A percentile compares a stretch with the other conserved stretches of the same genome.
These are phyloP conservation scores for Onychostoma macrolepis DNA, from an alignment of 2,113 vertebrate genomes.

Conservation along the genomic window DNA sequence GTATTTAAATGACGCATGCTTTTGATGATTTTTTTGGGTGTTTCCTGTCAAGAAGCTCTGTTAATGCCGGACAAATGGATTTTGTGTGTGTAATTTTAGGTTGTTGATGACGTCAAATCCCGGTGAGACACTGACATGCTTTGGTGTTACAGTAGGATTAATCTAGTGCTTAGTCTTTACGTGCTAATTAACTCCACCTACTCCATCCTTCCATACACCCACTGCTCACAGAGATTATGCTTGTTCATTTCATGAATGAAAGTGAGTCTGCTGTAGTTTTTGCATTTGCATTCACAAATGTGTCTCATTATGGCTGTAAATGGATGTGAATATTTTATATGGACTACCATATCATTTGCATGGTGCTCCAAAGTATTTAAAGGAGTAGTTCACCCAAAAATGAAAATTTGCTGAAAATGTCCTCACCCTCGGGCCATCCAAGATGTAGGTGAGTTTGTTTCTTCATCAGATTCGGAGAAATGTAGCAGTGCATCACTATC, in stretches of 20 bases:
- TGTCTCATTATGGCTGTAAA: background rate
- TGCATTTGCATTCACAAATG: background rate
- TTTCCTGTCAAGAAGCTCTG: background rate
- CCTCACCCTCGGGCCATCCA: too few species aligned
- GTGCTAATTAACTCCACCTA: conserved; percentile 42
- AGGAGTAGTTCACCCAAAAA: too few species aligned
- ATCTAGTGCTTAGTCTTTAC: conserved; percentile 57
- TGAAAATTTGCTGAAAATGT: too few species aligned
- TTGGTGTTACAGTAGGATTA: conserved; percentile 52
- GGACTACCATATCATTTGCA: background rate
- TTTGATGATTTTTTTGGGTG: background rate
- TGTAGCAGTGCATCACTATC: background rate
- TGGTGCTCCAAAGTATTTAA: background rate
- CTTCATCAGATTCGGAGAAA: background rate
- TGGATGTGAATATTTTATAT: background rate
- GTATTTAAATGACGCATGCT: background rate
- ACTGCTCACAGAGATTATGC: conserved; percentile 54
- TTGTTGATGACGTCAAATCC: conserved; percentile 37
- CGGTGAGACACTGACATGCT: conserved; percentile 38
- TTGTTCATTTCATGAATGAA: background rate
- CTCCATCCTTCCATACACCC: conserved; percentile 37
- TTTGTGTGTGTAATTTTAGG: conserved; percentile 34
- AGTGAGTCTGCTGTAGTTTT: background rate
- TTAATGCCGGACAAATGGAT: background rate
- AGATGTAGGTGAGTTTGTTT: too few species aligned